Evolutionary conservation across 2,113 vertebrate species (phyloP), one percentile per base, ranked within the genome.

Genomic region (Epinephelus fuscoguttatus): DNA sequence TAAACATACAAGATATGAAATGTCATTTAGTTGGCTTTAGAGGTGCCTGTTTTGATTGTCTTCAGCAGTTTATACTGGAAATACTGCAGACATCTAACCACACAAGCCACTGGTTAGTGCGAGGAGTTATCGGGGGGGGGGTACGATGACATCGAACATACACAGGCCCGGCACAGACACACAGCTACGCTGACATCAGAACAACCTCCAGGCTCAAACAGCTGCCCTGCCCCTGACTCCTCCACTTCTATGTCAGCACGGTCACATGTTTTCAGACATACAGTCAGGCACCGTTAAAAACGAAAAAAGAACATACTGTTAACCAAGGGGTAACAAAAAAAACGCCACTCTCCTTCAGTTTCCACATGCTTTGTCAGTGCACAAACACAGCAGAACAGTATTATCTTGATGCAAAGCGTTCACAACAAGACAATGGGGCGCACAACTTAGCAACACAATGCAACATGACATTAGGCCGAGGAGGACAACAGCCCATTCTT

Each of bases 401-500:
- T 86, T 79, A 81, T 84, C 73, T 79, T 52, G 47, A 74, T 72
- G 75, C 67, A 84, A 59, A 76, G 80, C 88, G 52, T 86, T 90
- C 75, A 85, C 62, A 80, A 74, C 72, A 70, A 78, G 75, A 91
- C 91, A 92, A 89, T 82, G 60, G 84, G 90, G 76, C 9, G 45
- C 69, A 89, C 81, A 88, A 88, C 81, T 87, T 67, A 73, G 75
- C 27, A 52, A 91, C 75, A 89, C 87, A 90, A 74, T 84, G 80
- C 84, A 82, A 90, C 78, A 88, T 87, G 88, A 92, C 90, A 92
- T 84, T 82, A 84, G 70, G 74, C 81, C 68, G 64, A 73, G 62
- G 78, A 83, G 74, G 70, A 93, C 92, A 93, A 93, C 72, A 81
- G 89, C 45, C 89, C 76, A 83, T 91, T 93, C 90, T 90, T 82